Base-by-base conservation (phyloP, 2,888 invertebrate genomes). In the Thelaira solivaga region DNA sequence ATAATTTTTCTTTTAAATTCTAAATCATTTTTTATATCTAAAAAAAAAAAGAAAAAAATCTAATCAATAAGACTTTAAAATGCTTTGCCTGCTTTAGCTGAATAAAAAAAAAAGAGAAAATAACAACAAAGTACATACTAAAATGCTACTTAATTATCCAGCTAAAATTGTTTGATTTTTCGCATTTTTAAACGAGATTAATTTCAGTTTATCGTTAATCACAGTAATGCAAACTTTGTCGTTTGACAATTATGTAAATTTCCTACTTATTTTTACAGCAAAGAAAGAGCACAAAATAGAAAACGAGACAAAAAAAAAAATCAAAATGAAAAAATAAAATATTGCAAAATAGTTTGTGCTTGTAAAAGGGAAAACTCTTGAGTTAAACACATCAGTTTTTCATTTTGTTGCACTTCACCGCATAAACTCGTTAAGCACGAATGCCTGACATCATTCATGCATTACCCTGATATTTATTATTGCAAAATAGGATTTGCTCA, bases 391-490 rank as follows among this genome's bases (percentile, higher is more conserved):
- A 53, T 53, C 59, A 61, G 51, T 65, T 71, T 65, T 69, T 64
- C 43, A 36, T 57, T 64, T 49, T 43, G 43, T 7, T 59, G 41
- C 51, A 51, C 45, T 71, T 65, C 24, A 51, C 34, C 51, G 53
- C 57, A 76, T 69, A 65, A 71, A 59, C 74, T 78, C 64, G 78
- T 78, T 78, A 71, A 71, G 78, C 78, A 78, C 78, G 74, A 74
- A 69, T 45, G 74, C 64, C 51, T 74, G 68, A 69, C 65, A 61
- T 53, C 39, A 71, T 65, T 64, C 78, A 71, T 51, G 69, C 69
- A 69, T 65, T 69, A 69, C 59, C 41, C 64, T 65, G 64, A 34
- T 39, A 59, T 71, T 69, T 76, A 45, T 74, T 74, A 51, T 47
- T 26, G 45, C 31, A 24, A 49, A 64, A 59, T 65, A 67, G 59